Percentiles rank a stretch among this genome's conserved stretches.
Conservation (phyloP, 2,113 vertebrate species). For the Poecilia latipinna region DNA sequence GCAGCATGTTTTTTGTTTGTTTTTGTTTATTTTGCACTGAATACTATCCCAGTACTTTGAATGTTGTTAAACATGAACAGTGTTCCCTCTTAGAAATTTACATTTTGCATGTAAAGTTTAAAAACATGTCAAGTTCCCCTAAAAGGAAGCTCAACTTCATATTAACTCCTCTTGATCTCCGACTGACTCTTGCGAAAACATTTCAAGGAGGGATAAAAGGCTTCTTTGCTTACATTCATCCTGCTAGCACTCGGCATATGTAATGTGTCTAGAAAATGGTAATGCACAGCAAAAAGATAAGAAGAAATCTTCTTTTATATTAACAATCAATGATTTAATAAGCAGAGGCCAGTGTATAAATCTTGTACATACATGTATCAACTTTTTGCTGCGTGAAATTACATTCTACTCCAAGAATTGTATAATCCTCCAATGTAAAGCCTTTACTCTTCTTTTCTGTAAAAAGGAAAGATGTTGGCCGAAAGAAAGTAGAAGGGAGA, state of each 20-base stretch:
- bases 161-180: constrained; percentile 14
- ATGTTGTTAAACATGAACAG: background rate
- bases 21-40: background rate
- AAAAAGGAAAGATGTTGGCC: constrained; percentile 22
- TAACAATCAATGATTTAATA: background rate
- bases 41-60: background rate
- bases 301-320: background rate
- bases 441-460: constrained; percentile 28
- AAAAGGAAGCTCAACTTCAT: constrained; percentile 11
- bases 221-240: background rate
- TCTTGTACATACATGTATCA: constrained; percentile 1
- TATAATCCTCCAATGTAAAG: background rate
- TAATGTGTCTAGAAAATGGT: constrained; percentile 4
- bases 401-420: constrained; percentile 17
- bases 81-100: background rate
- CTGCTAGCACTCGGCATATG: constrained; percentile 1
- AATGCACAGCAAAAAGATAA: constrained; percentile 10
- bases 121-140: background rate
- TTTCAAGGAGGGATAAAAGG: constrained; percentile 8
- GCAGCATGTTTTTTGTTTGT: background rate
- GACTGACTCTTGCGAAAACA: constrained; percentile 10
- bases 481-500: constrained; percentile 10
- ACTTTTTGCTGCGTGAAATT: background rate
- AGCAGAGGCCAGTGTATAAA: background rate
- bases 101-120: background rate